A percentile compares a stretch with the other conserved stretches of the same genome.
Conservation (phyloP, 2,113 vertebrate genomes). For the Manacus vitellinus region DNA sequence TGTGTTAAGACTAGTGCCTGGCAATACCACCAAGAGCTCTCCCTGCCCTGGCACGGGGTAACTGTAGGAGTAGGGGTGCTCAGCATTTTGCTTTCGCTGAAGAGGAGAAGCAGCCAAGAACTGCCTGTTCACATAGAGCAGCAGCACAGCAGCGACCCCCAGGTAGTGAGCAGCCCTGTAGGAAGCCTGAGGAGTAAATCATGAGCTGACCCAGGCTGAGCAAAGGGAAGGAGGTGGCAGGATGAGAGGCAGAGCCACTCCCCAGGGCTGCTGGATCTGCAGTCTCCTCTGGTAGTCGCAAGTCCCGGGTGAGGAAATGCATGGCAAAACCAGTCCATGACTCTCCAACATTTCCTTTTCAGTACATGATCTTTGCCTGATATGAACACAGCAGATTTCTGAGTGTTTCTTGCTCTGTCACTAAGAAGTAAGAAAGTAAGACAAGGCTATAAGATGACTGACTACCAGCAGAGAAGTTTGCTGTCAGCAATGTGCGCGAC, state of each 20-base stretch:
- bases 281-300: neutral
- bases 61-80: neutral
- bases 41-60: rapidly evolving
- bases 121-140: rapidly evolving
- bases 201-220: rapidly evolving
- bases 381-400: neutral
- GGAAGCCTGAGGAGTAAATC: neutral
- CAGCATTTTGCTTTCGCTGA: neutral
- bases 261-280: neutral
- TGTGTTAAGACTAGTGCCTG: neutral
- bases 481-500: neutral
- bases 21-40: neutral
- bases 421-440: neutral
- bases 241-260: neutral
- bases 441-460: neutral
- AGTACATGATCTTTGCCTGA: neutral
- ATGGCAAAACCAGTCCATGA: neutral
- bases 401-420: neutral
- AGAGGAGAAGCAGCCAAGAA: neutral
- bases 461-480: neutral
- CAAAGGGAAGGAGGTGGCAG: neutral
- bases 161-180: neutral
- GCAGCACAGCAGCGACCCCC: neutral
- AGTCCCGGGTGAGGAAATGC: neutral
- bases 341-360: neutral